Percentiles rank a stretch among this genome's conserved stretches.
Conservation (phyloP, 2,888 invertebrate genomes). For the Drosophila yooni region DNA sequence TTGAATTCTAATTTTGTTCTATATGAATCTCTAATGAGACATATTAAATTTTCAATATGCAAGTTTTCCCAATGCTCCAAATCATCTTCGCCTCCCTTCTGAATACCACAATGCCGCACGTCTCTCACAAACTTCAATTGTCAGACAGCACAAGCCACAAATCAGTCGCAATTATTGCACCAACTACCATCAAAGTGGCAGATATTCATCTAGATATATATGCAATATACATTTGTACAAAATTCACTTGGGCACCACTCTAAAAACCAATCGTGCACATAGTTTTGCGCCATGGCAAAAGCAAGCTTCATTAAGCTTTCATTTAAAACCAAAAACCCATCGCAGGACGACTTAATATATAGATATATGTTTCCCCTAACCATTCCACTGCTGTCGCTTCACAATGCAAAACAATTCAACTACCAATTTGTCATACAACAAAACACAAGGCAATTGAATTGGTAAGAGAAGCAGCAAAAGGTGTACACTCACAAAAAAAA, state of each 20-base stretch:
- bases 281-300: constrained; percentile 15
- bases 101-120: constrained; percentile 32
- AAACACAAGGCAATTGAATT: constrained; percentile 42
- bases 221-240: neutral
- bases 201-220: neutral
- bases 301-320: constrained; percentile 80
- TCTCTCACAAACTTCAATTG: constrained; percentile 44
- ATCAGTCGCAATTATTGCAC: constrained; percentile 71
- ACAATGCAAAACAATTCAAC: constrained; percentile 79
- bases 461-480: neutral
- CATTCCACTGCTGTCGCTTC: neutral
- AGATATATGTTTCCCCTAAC: constrained; percentile 4
- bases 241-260: constrained; percentile 8
- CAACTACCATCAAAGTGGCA: constrained; percentile 15
- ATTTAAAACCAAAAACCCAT: constrained; percentile 71
- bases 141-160: constrained; percentile 48
- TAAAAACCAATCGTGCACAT: constrained; percentile 35
- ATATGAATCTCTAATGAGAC: neutral
- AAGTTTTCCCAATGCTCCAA: neutral
- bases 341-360: constrained; percentile 10
- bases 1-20: neutral
- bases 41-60: neutral
- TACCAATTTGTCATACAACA: constrained; percentile 71
- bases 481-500: neutral
- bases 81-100: neutral